A percentile compares a stretch with the other conserved stretches of the same genome.
These are phyloP conservation scores for Leptinotarsa texana DNA, from an alignment of 1,140 invertebrate genomes.

Conservation along the genomic window DNA sequence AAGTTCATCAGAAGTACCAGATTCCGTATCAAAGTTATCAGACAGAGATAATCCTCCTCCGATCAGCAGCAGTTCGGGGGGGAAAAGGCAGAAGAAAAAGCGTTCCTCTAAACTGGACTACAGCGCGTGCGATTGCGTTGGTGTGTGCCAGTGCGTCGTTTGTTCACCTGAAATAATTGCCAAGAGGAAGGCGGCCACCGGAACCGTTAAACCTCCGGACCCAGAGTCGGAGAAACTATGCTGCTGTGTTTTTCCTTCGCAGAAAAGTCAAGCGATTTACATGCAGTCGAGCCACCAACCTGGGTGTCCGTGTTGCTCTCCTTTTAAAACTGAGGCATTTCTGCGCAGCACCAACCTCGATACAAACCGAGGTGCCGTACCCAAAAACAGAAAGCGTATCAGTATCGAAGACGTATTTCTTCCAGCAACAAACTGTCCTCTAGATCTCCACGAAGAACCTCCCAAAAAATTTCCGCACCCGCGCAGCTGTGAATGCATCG, in stretches of 20 bases:
- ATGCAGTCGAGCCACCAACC: constrained; percentile 10
- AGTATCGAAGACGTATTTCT: constrained; percentile 8
- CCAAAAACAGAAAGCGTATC: constrained; percentile 13
- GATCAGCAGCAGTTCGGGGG: background rate
- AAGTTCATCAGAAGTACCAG: constrained; percentile 26
- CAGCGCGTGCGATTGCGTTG: constrained; percentile 31
- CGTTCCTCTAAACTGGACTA: constrained; percentile 29
- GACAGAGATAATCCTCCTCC: constrained; percentile 15
- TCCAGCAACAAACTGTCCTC: background rate
- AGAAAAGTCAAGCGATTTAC: background rate
- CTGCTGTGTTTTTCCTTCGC: background rate
- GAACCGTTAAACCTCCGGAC: background rate
- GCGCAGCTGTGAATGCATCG: constrained; percentile 37
- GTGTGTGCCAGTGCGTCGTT: constrained; percentile 30
- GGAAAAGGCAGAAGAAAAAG: constrained; percentile 28
- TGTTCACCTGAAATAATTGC: constrained; percentile 28
- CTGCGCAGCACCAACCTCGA: constrained; percentile 11
- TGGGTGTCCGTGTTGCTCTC: constrained; percentile 24
- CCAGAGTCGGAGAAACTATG: background rate
- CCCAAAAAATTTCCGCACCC: constrained; percentile 22
- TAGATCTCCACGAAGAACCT: background rate
- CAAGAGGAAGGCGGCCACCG: constrained; percentile 8
- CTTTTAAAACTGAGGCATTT: background rate
- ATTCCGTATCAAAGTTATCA: constrained; percentile 33
- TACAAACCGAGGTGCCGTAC: constrained; percentile 2